Evolutionary conservation across 2,797 vertebrate genomes (phyloP), one percentile per base, ranked within the genome.

Genomic region (Poecilia wingei): DNA sequence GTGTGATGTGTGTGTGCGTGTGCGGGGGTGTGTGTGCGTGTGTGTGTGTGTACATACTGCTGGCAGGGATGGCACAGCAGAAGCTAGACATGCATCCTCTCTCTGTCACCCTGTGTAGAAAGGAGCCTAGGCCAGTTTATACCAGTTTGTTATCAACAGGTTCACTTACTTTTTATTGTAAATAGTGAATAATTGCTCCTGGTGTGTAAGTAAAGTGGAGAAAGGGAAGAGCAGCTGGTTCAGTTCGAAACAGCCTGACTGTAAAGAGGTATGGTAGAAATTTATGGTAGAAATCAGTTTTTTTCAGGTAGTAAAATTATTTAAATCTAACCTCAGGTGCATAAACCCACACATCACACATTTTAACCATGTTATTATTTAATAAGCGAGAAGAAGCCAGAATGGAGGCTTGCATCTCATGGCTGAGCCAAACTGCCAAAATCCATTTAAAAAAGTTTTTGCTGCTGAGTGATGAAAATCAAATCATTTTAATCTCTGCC

Each of bases 181-280:
- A 90, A 90, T 88, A 83, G 88, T 88, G 84, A 87, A 87, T 84
- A 88, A 85, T 80, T 76, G 77, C 77, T 85, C 13, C 74, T 43
- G 80, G 84, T 80, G 84, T 51, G 57, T 75, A 57, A 39, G 84
- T 69, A 39, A 49, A 43, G 84, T 33, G 53, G 46, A 28, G 82
- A 46, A 28, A 61, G 18, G 64, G 49, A 31, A 14, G 61, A 78
- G 79, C 80, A 70, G 73, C 81, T 76, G 84, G 57, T 36, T 82
- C 78, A 71, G 82, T 82, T 71, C 59, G 0, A 46, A 45, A 53
- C 43, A 75, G 45, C 43, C 57, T 1, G 0, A 0, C 76, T 84
- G 57, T 82, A 85, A 84, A 78, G 46, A 84, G 75, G 81, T 31
- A 31, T 61, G 3, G 4, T 59, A 31, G 28, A 59, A 31, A 8